A percentile compares a stretch with the other conserved stretches of the same genome.
phyloP scores from a whole-genome alignment of 2,888 invertebrate genomes.

The Orchesellides sinensis region DNA sequence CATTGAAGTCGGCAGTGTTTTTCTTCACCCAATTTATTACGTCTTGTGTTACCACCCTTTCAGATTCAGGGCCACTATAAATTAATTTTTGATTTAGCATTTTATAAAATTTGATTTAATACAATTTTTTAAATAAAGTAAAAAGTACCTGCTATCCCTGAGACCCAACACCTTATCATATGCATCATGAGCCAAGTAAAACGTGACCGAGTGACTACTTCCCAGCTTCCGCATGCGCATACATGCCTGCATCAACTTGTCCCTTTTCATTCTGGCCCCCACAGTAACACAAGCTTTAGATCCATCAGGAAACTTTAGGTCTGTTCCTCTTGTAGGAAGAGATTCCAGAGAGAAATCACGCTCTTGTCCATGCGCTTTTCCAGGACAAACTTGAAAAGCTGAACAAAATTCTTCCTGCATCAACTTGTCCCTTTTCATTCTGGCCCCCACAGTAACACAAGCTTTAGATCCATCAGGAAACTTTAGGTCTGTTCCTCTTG shows the following conservation, averaged over 20 bases:
- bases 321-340: slow-evolving; percentile 69
- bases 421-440: slow-evolving; percentile 64
- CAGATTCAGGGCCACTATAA: neutral
- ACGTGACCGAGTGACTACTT: slow-evolving; percentile 52
- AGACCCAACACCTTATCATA: slow-evolving; percentile 25
- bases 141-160: neutral
- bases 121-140: neutral
- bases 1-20: slow-evolving; percentile 47
- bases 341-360: slow-evolving; percentile 68
- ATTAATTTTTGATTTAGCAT: neutral
- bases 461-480: slow-evolving; percentile 39
- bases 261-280: slow-evolving; percentile 55
- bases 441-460: too few species aligned
- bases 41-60: slow-evolving; percentile 24
- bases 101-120: neutral
- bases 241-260: slow-evolving; percentile 69
- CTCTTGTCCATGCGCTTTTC: slow-evolving; percentile 22
- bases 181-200: slow-evolving; percentile 65
- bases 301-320: slow-evolving; percentile 61
- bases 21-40: slow-evolving; percentile 61
- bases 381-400: neutral
- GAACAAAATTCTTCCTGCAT: slow-evolving; percentile 62
- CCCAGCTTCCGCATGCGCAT: slow-evolving; percentile 68
- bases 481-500: slow-evolving; percentile 69
- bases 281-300: slow-evolving; percentile 61